Evolutionary conservation across 2,113 vertebrate species (phyloP).

Genomic region (Neogale vison): DNA sequence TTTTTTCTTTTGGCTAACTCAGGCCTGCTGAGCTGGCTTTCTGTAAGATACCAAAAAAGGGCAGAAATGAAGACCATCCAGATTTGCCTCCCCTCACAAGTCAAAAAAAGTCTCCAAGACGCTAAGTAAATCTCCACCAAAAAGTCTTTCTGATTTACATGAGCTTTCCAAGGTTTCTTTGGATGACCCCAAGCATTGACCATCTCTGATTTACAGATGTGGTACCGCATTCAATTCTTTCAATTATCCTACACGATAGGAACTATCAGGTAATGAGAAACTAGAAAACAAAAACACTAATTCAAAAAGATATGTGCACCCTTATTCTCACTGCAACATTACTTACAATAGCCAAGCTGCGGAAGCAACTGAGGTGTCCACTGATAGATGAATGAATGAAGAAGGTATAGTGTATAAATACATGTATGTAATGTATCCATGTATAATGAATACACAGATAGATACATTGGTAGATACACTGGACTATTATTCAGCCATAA

Average conservation of each 20-base stretch:
- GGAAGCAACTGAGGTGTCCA: background rate
- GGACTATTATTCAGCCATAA: background rate
- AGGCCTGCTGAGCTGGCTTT: background rate
- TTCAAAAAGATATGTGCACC: background rate
- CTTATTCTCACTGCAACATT: background rate
- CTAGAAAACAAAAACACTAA: background rate
- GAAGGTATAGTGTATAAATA: background rate
- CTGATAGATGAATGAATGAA: background rate
- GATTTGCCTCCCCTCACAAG: background rate
- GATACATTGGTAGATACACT: background rate
- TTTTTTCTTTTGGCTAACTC: background rate
- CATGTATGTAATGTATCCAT: background rate
- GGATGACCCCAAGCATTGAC: background rate
- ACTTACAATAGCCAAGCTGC: background rate
- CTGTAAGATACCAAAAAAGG: background rate
- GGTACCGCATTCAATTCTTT: background rate
- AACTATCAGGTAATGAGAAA: background rate
- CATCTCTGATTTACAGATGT: background rate
- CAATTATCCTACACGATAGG: background rate
- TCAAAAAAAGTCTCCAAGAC: background rate
- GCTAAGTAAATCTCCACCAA: background rate
- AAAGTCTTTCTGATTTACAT: background rate
- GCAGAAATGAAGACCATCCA: background rate
- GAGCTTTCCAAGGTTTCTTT: background rate
- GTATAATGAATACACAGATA: background rate